phyloP scores from a whole-genome alignment of 2,888 invertebrate species.

The Vesta saturnalis region DNA sequence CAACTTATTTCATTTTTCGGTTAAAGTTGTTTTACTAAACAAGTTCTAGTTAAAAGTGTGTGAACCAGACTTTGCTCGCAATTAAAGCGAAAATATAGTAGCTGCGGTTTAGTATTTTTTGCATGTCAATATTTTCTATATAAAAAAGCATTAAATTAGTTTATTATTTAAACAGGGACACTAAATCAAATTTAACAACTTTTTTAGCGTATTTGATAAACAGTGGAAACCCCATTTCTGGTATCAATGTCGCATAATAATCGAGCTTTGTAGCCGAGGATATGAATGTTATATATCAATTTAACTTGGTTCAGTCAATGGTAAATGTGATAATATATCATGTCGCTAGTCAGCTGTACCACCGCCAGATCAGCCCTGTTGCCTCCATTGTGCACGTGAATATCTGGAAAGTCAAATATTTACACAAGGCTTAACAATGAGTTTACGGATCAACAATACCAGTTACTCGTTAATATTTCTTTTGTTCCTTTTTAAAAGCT shows the following conservation, averaged over 20 bases:
- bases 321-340: conserved; percentile 54
- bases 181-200: conserved; percentile 38
- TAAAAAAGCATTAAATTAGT: conserved; percentile 13
- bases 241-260: conserved; percentile 52
- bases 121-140: background rate
- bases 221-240: conserved; percentile 49
- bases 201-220: conserved; percentile 37
- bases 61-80: no score
- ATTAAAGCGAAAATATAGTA: no score
- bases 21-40: no score
- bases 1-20: no score
- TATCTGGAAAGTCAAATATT: conserved; percentile 45
- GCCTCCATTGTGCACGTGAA: conserved; percentile 44
- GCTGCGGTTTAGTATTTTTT: background rate
- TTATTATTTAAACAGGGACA: conserved; percentile 20
- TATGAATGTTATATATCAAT: conserved; percentile 54
- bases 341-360: conserved; percentile 48
- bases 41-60: no score
- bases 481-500: conserved; percentile 29
- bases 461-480: conserved; percentile 27
- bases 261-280: conserved; percentile 50
- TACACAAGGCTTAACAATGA: conserved; percentile 42
- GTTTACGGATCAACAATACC: conserved; percentile 36
- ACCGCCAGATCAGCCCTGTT: conserved; percentile 43
- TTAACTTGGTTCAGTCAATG: conserved; percentile 52